phyloP scores from a whole-genome alignment of 2,888 invertebrate species.

The Oeneis ivallda region DNA sequence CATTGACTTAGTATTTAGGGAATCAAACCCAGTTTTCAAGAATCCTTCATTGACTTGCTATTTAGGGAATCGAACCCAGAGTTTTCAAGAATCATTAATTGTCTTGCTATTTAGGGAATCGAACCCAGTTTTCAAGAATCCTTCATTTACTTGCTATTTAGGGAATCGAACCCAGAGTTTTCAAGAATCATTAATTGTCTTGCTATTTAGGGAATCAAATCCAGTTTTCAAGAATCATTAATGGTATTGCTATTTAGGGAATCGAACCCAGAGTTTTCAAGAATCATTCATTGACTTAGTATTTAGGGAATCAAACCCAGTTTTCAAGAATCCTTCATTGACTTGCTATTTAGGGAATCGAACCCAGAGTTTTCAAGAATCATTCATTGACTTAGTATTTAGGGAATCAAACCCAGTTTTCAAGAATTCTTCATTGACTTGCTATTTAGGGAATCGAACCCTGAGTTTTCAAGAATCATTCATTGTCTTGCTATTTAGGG shows the following conservation, averaged over 20 bases:
- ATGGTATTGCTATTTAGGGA: too few relatives aligned
- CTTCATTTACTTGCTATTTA: background rate
- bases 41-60: background rate
- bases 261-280: background rate
- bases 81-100: background rate
- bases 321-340: background rate
- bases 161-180: background rate
- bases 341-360: background rate
- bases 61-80: background rate
- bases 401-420: conserved; percentile 32
- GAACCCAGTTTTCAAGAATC: background rate
- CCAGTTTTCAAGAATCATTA: background rate
- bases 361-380: background rate
- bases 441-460: conserved; percentile 2
- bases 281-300: background rate
- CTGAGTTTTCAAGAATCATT: too few relatives aligned
- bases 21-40: background rate
- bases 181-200: background rate
- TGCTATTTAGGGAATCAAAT: background rate
- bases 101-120: background rate
- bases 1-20: background rate
- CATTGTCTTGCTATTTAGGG: too few relatives aligned
- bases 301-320: background rate
- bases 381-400: background rate
- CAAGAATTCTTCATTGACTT: background rate